These are phyloP conservation scores for Capitella teleta DNA, from an alignment of 1,140 invertebrate species.

Conservation along the genomic window DNA sequence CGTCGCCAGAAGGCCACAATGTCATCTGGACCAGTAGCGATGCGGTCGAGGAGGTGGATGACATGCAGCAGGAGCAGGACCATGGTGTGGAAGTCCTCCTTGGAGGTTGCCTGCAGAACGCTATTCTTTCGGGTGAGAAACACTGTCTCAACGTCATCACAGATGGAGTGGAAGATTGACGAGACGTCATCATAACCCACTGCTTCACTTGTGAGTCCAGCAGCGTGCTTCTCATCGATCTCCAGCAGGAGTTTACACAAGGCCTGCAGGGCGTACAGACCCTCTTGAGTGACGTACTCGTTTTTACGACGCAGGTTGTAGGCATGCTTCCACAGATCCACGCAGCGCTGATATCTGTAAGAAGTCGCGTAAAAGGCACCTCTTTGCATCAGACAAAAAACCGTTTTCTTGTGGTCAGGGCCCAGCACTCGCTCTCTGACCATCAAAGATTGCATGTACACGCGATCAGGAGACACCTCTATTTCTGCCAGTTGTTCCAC, in stretches of 20 bases:
- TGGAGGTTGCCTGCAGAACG: not conserved
- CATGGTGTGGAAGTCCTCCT: constrained; percentile 2
- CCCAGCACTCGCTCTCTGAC: constrained; percentile 73
- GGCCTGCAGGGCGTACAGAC: constrained; percentile 11
- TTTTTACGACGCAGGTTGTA: constrained; percentile 3
- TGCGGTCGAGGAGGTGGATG: not conserved
- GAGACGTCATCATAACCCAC: not conserved
- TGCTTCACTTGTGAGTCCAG: not conserved
- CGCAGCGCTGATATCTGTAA: constrained; percentile 58
- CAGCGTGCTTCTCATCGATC: constrained; percentile 5
- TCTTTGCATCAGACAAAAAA: constrained; percentile 63
- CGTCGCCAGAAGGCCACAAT: not conserved
- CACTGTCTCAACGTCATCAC: not conserved
- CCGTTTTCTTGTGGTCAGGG: constrained; percentile 66
- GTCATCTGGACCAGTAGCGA: not conserved
- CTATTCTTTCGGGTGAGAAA: not conserved
- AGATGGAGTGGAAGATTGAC: constrained; percentile 1
- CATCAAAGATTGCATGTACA: constrained; percentile 69
- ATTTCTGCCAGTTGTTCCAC: constrained; percentile 49
- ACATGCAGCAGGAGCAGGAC: constrained; percentile 1
- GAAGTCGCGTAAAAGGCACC: constrained; percentile 79
- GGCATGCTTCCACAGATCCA: constrained; percentile 9
- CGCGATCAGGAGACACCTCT: constrained; percentile 61
- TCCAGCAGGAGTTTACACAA: constrained; percentile 11
- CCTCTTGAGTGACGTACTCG: constrained; percentile 5